Base-by-base conservation (phyloP, 2,113 vertebrate species). In the Dasyprocta punctata region DNA sequence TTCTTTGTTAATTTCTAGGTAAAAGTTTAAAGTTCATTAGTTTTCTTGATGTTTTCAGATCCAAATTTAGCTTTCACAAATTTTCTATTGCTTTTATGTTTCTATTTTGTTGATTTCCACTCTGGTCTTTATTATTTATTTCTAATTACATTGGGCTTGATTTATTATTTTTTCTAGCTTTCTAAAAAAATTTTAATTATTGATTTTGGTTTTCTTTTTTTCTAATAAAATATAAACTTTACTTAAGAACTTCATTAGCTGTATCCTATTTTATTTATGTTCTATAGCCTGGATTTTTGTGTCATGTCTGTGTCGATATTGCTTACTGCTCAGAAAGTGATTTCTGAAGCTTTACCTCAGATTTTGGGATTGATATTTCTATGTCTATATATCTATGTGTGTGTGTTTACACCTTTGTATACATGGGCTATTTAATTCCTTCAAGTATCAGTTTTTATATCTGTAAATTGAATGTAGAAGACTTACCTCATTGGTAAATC, bases 151-250 rank as follows among this genome's bases (percentile, higher is more conserved):
- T 91, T 87, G 30, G 41, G 47, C 75, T 88, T 96, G 49, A 78
- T 88, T 92, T 83, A 22, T 77, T 94, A 54, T 80, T 87, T 7
- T 92, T 75, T 63, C 7, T 73, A 81, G 30, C 44, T 80, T 95
- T 54, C 86, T 94, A 33, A 94, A 89, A 10, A 38, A 56, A 2
- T 36, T 58, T 96, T 80, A 16, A 69, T 89, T 73, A 54, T 75
- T 92, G 61, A 92, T 84, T 83, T 89, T 90, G 84, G 22, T 56
- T 92, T 96, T 41, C 1, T 93, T 95, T 41, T 1, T 93, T 95
- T 95, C 26, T 94, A 87, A 49, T 75, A 87, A 82, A 75, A n/a
- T 80, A 19, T 83, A 78, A 52, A 30, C 73, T 97, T 77, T 2
- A 92, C 22, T 85, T 86, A 78, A 95, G 12, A 71, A 47, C 65